A percentile compares a stretch with the other conserved stretches of the same genome.
Conservation (phyloP, 1,140 invertebrate species). For the Spodoptera frugiperda region DNA sequence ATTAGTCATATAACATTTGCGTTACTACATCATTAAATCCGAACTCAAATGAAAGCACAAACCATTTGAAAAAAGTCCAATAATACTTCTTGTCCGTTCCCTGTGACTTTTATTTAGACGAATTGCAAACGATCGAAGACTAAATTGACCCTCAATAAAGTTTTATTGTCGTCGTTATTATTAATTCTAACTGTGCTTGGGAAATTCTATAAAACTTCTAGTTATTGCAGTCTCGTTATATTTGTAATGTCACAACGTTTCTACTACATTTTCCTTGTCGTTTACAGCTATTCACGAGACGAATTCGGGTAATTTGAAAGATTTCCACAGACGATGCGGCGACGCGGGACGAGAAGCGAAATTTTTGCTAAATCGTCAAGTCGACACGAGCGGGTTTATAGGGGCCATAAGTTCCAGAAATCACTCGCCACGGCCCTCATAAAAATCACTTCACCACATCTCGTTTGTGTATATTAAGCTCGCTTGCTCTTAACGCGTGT, state of each 20-base stretch:
- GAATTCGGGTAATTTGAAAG: conserved; percentile 80
- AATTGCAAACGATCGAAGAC: no score
- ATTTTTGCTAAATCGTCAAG: conserved; percentile 81
- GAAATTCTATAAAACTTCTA: background rate
- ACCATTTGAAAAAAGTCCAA: no score
- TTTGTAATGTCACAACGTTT: conserved; percentile 27
- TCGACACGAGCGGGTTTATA: conserved; percentile 78
- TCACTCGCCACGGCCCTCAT: conserved; percentile 70
- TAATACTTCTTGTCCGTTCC: no score
- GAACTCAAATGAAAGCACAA: no score
- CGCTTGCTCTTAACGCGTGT: conserved; percentile 49
- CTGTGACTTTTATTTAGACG: no score
- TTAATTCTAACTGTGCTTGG: background rate
- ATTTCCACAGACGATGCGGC: conserved; percentile 63
- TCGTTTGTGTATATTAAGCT: conserved; percentile 47
- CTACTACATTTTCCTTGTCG: conserved; percentile 70
- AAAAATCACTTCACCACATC: conserved; percentile 75
- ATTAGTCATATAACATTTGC: no score
- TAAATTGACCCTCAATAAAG: no score
- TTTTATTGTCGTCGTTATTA: no score
- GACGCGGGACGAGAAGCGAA: conserved; percentile 61
- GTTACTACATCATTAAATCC: no score
- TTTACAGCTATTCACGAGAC: conserved; percentile 69
- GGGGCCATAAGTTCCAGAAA: conserved; percentile 76
- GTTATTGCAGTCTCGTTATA: conserved; percentile 17